These are phyloP conservation scores for Strigamia transsilvanica DNA, from an alignment of 2,888 invertebrate genomes.

Conservation along the genomic window DNA sequence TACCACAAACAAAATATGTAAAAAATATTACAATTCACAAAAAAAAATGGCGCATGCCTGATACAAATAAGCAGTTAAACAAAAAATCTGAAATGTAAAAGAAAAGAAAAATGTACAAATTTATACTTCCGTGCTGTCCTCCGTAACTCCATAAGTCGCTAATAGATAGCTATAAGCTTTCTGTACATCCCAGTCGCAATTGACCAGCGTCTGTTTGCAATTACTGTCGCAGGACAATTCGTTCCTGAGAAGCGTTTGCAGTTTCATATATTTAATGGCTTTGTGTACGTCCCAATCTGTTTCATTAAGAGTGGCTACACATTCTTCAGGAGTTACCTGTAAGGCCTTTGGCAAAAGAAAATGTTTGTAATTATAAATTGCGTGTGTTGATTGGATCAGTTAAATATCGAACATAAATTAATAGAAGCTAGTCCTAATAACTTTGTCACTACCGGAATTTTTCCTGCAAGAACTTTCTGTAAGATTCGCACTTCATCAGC, in stretches of 20 bases:
- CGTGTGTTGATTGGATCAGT: not conserved
- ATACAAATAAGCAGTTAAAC: not conserved
- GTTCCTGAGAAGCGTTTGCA: constrained; percentile 68
- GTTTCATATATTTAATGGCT: constrained; percentile 82
- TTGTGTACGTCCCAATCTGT: constrained; percentile 89
- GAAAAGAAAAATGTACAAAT: constrained; percentile 42
- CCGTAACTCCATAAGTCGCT: constrained; percentile 59
- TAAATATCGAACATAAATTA: constrained; percentile 44
- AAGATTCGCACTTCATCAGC: constrained; percentile 92
- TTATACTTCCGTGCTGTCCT: constrained; percentile 57
- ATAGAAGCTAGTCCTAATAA: constrained; percentile 36
- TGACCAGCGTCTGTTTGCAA: constrained; percentile 69
- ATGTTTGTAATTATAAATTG: constrained; percentile 44
- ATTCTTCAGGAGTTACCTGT: constrained; percentile 70
- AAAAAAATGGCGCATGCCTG: not conserved
- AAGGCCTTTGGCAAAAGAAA: constrained; percentile 8
- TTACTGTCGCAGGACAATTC: constrained; percentile 62
- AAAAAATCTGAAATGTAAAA: not conserved
- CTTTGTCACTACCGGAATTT: constrained; percentile 60
- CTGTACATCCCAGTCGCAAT: constrained; percentile 73
- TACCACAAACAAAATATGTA: not conserved
- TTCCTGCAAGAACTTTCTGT: constrained; percentile 77
- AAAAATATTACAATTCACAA: constrained; percentile 11
- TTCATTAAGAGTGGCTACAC: constrained; percentile 80
- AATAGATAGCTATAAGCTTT: constrained; percentile 73